Evolutionary conservation across 2,797 vertebrate species (phyloP), one percentile per base, ranked within the genome.

Genomic region (Falco naumanni): DNA sequence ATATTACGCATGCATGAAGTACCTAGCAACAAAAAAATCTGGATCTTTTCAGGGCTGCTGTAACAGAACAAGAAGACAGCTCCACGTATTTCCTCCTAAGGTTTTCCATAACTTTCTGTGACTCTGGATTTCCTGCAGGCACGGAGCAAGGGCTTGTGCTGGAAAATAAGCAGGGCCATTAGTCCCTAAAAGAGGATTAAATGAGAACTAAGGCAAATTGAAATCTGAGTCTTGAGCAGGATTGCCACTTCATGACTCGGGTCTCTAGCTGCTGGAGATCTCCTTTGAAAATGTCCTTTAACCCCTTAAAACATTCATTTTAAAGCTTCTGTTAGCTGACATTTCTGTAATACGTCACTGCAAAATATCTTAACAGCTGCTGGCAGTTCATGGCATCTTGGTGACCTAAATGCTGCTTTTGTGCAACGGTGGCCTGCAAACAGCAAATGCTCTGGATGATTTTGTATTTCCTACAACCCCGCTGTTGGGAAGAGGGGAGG

Each of bases 281-380:
- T 68, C 41, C 50, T 94, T 85, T 80, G 86, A 92, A 93, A 89
- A 85, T 21, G 5, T 41, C 64, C 54, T 89, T 95, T 85, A 92
- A 70, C 29, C 48, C 56, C 25, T 90, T 19, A 84, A 89, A 94
- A 71, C 33, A 37, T 77, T 64, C 3, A 70, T 87, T 84, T 84
- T 37, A 65, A 85, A 87, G 56, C 77, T 90, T 60, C 68, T 71
- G 47, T 41, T 54, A 45, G 53, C 61, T 89, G 91, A 61, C 75
- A 89, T 95, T 96, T 92, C 80, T 69, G 47, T 68, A 39, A 70
- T 47, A 77, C 6, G 2, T 80, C 90, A 45, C 71, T 83, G 86
- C 66, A 83, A 57, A 77, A 45, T 84, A 43, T 57, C 71, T 34
- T 11, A 79, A 28, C 51, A 72, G 87, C 88, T 93, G 83, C 69